phyloP scores from a whole-genome alignment of 2,888 invertebrate genomes.

The Biston stratarius region DNA sequence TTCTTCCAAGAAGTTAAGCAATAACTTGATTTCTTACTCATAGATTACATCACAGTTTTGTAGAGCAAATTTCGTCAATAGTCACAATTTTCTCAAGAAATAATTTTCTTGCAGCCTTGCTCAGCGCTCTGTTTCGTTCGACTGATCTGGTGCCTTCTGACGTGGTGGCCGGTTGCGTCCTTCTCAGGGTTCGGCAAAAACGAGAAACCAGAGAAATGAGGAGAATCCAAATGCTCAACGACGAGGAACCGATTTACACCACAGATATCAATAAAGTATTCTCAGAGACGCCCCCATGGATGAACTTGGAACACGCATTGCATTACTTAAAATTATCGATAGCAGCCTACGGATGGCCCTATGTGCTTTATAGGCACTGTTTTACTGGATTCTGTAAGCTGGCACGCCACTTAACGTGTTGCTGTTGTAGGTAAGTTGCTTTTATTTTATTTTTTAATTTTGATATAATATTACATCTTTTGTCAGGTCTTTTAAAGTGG shows the following conservation, averaged over 20 bases:
- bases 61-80: neutral
- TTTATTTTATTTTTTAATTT: neutral
- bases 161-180: conserved; percentile 94
- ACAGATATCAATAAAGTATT: conserved; percentile 88
- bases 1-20: conserved; percentile 18
- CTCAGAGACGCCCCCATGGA: conserved; percentile 91
- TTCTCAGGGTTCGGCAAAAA: conserved; percentile 92
- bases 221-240: conserved; percentile 88
- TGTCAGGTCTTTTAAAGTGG: too few relatives aligned
- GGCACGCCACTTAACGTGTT: conserved; percentile 89
- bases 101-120: conserved; percentile 83
- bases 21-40: conserved; percentile 1
- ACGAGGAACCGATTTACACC: conserved; percentile 89
- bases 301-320: conserved; percentile 91
- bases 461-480: too few relatives aligned
- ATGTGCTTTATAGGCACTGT: conserved; percentile 92
- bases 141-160: conserved; percentile 96
- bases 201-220: conserved; percentile 90
- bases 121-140: conserved; percentile 93
- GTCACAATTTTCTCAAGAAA: neutral
- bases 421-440: conserved; percentile 89
- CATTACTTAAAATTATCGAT: conserved; percentile 93
- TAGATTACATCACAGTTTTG: neutral
- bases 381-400: conserved; percentile 92
- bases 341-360: conserved; percentile 96